Base-by-base conservation (phyloP, 2,888 invertebrate species). In the Steinernema carpocapsae region DNA sequence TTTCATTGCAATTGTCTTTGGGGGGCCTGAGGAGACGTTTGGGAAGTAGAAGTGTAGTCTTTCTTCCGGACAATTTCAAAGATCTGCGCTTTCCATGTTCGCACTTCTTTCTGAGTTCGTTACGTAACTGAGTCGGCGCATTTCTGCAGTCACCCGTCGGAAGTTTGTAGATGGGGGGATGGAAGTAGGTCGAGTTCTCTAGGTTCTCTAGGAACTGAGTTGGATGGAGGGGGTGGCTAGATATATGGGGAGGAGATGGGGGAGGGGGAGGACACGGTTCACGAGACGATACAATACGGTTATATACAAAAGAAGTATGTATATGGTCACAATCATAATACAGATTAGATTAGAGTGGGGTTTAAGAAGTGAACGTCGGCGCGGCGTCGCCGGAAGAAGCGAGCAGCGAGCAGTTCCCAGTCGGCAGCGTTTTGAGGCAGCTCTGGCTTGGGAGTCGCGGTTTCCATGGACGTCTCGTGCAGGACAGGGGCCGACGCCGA, bases 351-450 rank as follows among this genome's bases (percentile, higher is more conserved):
- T 37, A 37, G 37, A 37, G 37, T 37, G 3, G 37, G 37, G 37
- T 37, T 37, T 37, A 37, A 37, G 37, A 37, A 37, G 37, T 6
- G 37, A 37, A 37, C 37, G 37, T 37, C 37, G 37, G 37, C 37
- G 37, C 37, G 37, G 37, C 37, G 37, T 37, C 37, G 37, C 37
- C 37, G 37, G 77, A 71, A 82, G 81, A 46, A 81, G 80, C 46
- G 79, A 83, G 76, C 22, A 81, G 80, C 46, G 79, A 83, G 76
- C 22, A 81, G 82, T 26, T 82, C 82, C 26, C 79, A 71, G 26
- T 85, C 85, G 24, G 81, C 64, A 14, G 64, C 24, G 24, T 22
- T 52, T 22, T 12, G 52, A 7, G 19, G 22, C 22, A 19, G 78
- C n/a, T 83, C 83, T 32, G 59, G 64, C 14, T 46, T 46, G 1